Evolutionary conservation across 2,888 invertebrate species (phyloP), one percentile per base, ranked within the genome.

Genomic region (Saturnia japonica): DNA sequence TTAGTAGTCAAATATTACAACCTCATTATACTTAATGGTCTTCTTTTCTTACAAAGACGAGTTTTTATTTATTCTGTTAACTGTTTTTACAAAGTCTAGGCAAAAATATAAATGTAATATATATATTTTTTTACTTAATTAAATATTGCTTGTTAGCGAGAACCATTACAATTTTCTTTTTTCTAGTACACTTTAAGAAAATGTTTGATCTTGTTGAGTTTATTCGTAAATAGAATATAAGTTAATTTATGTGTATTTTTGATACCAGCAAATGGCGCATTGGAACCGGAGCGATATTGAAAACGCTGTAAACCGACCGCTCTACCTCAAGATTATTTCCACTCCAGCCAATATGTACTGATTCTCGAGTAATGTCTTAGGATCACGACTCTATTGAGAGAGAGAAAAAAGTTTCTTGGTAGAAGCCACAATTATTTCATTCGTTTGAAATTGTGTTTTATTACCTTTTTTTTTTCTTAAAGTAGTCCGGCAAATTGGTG

Each of bases 251-350:
- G 66, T 22, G 67, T 14, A 34, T 4, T 34, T 2, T 34, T 4
- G 7, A 12, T 43, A 47, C 47, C 45, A 47, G n/a, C 45, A 45
- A 45, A 42, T 9, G 34, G n/a, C 47, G 45, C n/a, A 34, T 34
- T 77, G 72, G 77, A 77, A 78, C n/a, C 9, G 22, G 8, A 12
- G 22, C 83, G 82, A 85, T 91, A 90, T 88, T 90, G 88, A 85
- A 81, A 87, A 86, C 85, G 85, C 87, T 89, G 89, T 89, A 89
- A 89, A 88, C 87, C 82, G 12, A 12, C 12, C 9, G 82, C 81
- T 84, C 76, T 77, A 80, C 77, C 77, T 74, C 81, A 73, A 80
- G 84, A 86, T 87, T 86, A 87, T 85, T 88, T 88, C 83, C 87
- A 86, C 85, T 87, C 79, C 80, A 84, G 79, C 82, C 86, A 82